Evolutionary conservation across 2,888 invertebrate genomes (phyloP).

Genomic region (Heliconius erato): DNA sequence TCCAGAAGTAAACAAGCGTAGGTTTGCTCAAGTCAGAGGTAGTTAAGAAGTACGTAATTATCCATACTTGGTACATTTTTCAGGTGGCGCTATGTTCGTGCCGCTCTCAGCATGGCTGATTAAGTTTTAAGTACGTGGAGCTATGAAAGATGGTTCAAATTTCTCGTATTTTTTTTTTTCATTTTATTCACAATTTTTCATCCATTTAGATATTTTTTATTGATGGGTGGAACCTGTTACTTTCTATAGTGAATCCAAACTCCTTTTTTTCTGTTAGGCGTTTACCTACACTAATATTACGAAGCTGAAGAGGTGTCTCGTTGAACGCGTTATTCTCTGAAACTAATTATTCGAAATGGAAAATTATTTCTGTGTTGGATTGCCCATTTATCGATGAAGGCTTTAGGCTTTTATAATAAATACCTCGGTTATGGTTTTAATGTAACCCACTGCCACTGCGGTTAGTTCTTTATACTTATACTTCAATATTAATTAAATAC

Average conservation of each 20-base stretch:
- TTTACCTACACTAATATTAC: not conserved
- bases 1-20: slow-evolving; percentile 30
- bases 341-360: not conserved
- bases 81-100: slow-evolving; percentile 45
- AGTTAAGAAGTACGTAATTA: slow-evolving; percentile 30
- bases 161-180: not conserved
- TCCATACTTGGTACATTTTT: slow-evolving; percentile 42
- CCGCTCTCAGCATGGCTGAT: slow-evolving; percentile 43
- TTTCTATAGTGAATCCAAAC: not conserved
- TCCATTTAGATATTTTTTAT: not conserved
- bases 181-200: not conserved
- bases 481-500: no score
- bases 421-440: no score
- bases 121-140: slow-evolving; percentile 42
- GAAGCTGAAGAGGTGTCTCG: not conserved
- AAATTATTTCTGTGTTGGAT: not conserved
- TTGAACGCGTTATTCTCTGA: not conserved
- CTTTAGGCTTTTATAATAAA: no score
- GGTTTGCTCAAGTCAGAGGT: not conserved
- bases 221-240: not conserved
- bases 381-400: not conserved
- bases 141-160: slow-evolving; percentile 10
- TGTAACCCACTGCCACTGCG: no score
- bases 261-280: not conserved
- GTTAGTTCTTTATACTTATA: no score